Evolutionary conservation across 2,113 vertebrate genomes (phyloP), one percentile per base, ranked within the genome.

Genomic region (Elephas maximus): DNA sequence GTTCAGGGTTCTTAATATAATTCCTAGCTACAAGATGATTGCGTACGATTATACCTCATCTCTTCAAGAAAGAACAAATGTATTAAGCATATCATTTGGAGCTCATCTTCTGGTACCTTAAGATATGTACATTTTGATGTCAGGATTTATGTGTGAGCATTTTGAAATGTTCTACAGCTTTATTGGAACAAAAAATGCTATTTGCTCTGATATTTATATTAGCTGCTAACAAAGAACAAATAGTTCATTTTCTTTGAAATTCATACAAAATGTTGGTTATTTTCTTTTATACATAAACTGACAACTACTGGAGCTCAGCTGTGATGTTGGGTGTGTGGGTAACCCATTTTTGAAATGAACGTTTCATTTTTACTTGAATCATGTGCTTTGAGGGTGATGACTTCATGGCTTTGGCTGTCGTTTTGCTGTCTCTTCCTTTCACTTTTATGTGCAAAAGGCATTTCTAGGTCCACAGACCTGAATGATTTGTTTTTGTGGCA

Each of bases 401-500:
- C 63, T 97, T 93, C 91, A 77, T 94, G 93, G 65, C 48, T 93
- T 85, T 18, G 76, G 81, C 82, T 96, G 86, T 73, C 37, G 62
- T 97, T 97, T 96, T 95, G 67, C 92, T 74, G 17, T 96, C 94
- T 97, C 90, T 96, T 94, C 92, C 96, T 98, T 96, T 94, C 91
- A 93, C 91, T 98, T 97, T 94, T 97, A 62, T 97, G 96, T 97
- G 80, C 94, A 96, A 92, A 41, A 97, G 97, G 87, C 73, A 78
- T 95, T 97, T 96, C 60, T 21, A 96, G 87, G 84, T 93, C 93
- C 96, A 67, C 12, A 45, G 94, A 97, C 92, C 93, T 97, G 97
- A 98, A 98, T 15, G 60, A 96, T 96, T 98, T 96, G 84, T 97
- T 98, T 98, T 98, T 98, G 95, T 96, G 98, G 96, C 97, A 98